Conservation (phyloP, 2,797 vertebrate species). For the Eulemur coronatus region DNA sequence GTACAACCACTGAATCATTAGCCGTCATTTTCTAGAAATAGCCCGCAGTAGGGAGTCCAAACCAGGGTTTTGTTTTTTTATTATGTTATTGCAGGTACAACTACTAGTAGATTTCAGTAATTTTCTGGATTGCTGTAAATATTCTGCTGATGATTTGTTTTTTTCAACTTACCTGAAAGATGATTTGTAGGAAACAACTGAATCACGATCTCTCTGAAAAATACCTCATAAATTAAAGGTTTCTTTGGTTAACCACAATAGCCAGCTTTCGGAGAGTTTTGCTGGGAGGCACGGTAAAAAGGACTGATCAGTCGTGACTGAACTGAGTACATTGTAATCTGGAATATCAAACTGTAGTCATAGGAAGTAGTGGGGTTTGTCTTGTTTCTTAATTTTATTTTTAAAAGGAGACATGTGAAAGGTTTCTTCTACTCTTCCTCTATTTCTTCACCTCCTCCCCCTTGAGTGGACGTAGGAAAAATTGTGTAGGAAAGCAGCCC, state of each 20-base stretch:
- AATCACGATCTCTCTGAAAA: background rate
- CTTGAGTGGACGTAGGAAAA: background rate
- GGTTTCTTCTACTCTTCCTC: background rate
- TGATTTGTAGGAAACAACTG: background rate
- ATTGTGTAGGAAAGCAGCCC: background rate
- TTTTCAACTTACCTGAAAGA: slow-evolving; percentile 12
- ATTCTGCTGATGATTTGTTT: background rate
- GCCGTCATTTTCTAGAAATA: background rate
- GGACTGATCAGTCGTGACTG: background rate
- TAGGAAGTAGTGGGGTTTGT: background rate
- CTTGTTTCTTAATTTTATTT: background rate
- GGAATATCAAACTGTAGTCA: background rate
- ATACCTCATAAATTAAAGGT: background rate
- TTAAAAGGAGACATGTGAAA: background rate
- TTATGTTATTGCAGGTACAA: background rate
- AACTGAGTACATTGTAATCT: background rate
- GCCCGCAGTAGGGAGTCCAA: background rate
- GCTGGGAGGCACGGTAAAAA: background rate
- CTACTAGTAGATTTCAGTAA: background rate
- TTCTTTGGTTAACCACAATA: background rate
- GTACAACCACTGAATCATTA: background rate
- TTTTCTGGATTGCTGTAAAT: background rate
- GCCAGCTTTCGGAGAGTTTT: background rate
- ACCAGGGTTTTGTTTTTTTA: background rate
- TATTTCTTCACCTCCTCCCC: background rate